Conservation (phyloP, 2,888 invertebrate species). For the Conus canariensis region DNA sequence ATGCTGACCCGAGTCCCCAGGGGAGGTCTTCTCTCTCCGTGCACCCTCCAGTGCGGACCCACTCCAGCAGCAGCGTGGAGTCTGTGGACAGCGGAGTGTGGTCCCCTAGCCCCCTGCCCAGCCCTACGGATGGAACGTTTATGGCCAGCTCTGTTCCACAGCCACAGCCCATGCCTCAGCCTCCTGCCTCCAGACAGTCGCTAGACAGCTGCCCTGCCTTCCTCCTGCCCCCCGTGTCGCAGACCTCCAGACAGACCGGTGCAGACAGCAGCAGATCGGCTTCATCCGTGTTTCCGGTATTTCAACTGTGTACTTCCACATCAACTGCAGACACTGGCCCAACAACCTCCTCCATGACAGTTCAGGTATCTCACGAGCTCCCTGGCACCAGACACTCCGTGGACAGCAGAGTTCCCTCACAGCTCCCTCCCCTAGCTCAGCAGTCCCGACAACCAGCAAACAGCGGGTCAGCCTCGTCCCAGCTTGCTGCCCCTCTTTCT, state of each 20-base stretch:
- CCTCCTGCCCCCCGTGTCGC: not conserved
- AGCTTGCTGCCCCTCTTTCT: not conserved
- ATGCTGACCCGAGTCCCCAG: not conserved
- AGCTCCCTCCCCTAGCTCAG: not conserved
- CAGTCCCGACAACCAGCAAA: not conserved
- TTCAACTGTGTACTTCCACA: too few relatives aligned
- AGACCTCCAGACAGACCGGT: too few relatives aligned
- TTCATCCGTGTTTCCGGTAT: too few relatives aligned
- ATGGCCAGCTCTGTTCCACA: not conserved
- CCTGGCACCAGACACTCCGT: too few relatives aligned
- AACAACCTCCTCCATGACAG: too few relatives aligned
- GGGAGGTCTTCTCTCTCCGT: not conserved
- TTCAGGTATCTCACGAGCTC: too few relatives aligned
- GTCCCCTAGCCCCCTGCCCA: not conserved
- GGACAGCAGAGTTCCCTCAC: too few relatives aligned
- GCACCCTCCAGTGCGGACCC: not conserved
- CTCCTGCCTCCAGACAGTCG: not conserved
- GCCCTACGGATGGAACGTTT: not conserved
- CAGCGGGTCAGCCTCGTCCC: not conserved
- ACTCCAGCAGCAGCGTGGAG: slow-evolving; percentile 4
- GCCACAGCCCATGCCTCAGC: not conserved
- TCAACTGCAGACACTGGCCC: too few relatives aligned
- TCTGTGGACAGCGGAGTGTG: slow-evolving; percentile 12
- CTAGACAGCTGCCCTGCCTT: not conserved
- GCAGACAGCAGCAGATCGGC: too few relatives aligned